Percentiles rank a stretch among this genome's conserved stretches.
These are phyloP conservation scores for Rhogogaster chlorosoma DNA, from an alignment of 2,888 invertebrate genomes.

Conservation along the genomic window DNA sequence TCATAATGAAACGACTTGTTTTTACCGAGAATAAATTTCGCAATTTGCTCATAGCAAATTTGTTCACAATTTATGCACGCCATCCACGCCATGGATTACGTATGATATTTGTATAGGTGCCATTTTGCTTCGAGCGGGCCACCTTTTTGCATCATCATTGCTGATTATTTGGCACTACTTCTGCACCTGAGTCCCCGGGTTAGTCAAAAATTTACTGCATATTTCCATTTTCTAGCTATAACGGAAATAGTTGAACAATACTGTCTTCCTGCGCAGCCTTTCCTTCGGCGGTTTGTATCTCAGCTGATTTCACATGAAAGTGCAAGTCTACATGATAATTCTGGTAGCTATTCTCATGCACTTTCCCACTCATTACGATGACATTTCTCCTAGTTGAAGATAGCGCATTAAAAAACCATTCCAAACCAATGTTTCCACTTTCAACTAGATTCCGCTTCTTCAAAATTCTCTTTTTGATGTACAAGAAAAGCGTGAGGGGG, in stretches of 20 bases:
- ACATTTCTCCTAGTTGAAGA: neutral
- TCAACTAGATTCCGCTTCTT: neutral
- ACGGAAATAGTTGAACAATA: neutral
- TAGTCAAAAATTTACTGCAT: neutral
- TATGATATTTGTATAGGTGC: neutral
- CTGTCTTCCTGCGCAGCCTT: neutral
- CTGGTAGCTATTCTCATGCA: neutral
- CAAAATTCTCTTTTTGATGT: neutral
- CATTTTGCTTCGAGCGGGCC: too few species aligned
- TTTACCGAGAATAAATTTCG: neutral
- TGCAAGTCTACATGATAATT: neutral
- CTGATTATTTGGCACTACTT: neutral
- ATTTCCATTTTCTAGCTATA: neutral
- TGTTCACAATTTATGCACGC: neutral
- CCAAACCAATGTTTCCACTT: neutral
- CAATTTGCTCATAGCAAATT: conserved; percentile 4
- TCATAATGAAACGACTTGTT: neutral
- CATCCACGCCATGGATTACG: neutral
- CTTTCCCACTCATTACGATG: neutral
- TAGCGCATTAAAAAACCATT: neutral
- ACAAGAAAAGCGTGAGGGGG: neutral
- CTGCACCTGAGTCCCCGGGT: neutral
- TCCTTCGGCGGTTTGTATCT: neutral
- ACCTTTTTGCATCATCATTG: neutral
- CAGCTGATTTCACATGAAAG: neutral